These are phyloP conservation scores for Craterocephalus amniculus DNA, from an alignment of 2,797 vertebrate genomes.

Conservation along the genomic window DNA sequence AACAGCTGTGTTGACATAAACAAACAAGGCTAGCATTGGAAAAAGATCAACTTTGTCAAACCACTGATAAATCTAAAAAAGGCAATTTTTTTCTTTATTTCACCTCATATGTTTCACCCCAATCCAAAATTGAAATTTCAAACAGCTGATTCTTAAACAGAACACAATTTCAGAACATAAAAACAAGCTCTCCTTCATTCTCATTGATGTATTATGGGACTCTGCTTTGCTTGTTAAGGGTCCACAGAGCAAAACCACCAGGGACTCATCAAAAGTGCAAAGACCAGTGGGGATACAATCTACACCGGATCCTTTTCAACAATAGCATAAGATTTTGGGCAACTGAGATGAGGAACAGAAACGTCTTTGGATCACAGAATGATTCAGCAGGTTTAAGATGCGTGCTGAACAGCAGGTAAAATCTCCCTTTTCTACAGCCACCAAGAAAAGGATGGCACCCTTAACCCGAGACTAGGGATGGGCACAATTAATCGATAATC, in stretches of 20 bases:
- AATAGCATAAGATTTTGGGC: constrained; percentile 25
- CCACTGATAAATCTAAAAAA: neutral
- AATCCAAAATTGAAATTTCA: neutral
- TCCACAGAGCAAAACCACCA: constrained; percentile 17
- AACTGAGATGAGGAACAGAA: constrained; percentile 41
- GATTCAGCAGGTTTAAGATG: constrained; percentile 54
- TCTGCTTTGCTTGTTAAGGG: constrained; percentile 16
- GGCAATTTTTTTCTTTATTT: neutral
- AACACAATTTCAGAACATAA: constrained; percentile 16
- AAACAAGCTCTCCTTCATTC: constrained; percentile 26
- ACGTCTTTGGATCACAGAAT: constrained; percentile 33
- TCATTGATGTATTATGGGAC: constrained; percentile 12
- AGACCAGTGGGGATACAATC: constrained; percentile 14
- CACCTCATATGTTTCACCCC: neutral
- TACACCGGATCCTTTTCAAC: constrained; percentile 15
- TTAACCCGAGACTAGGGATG: neutral
- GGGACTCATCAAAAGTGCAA: constrained; percentile 24
- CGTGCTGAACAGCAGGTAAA: constrained; percentile 1
- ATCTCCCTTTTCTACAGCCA: neutral
- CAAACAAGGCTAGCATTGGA: neutral
- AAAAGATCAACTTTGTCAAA: neutral
- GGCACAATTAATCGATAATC: no score
- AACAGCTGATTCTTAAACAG: constrained; percentile 12
- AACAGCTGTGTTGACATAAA: neutral
- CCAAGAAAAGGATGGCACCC: neutral